phyloP scores from a whole-genome alignment of 1,140 invertebrate species.

The Neodiprion pinetum region DNA sequence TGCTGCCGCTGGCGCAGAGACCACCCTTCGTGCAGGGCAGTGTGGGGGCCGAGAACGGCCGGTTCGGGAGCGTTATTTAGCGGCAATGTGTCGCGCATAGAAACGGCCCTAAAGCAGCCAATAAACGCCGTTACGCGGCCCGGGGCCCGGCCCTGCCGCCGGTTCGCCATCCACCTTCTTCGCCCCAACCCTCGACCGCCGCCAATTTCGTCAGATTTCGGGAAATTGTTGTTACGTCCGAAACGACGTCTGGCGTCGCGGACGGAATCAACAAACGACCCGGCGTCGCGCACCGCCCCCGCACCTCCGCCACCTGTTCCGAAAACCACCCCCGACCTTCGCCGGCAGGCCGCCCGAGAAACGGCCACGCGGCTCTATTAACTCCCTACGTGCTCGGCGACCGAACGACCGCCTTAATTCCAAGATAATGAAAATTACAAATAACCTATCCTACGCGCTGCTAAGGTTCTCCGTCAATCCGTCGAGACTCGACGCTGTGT shows the following conservation, averaged over 20 bases:
- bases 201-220: slow-evolving; percentile 61
- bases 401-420: slow-evolving; percentile 57
- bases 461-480: no score
- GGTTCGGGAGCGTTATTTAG: slow-evolving; percentile 53
- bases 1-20: no score
- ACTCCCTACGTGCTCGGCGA: slow-evolving; percentile 58
- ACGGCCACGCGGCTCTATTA: slow-evolving; percentile 49
- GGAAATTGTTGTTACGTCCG: slow-evolving; percentile 59
- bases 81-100: slow-evolving; percentile 62
- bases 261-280: slow-evolving; percentile 52
- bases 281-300: slow-evolving; percentile 22
- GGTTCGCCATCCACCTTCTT: slow-evolving; percentile 1
- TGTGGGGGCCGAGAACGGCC: background rate
- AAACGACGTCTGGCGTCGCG: slow-evolving; percentile 49
- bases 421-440: slow-evolving; percentile 64
- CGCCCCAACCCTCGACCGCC: slow-evolving; percentile 15
- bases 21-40: no score
- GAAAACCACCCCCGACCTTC: background rate
- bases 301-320: slow-evolving; percentile 29
- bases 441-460: slow-evolving; percentile 40
- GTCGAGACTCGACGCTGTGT: no score
- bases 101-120: slow-evolving; percentile 62
- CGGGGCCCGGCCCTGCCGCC: slow-evolving; percentile 29
- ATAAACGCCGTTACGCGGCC: slow-evolving; percentile 56
- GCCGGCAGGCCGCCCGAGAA: background rate